Evolutionary conservation across 1,140 invertebrate genomes (phyloP), one percentile per base, ranked within the genome.

Genomic region (Chrysopa pallens): DNA sequence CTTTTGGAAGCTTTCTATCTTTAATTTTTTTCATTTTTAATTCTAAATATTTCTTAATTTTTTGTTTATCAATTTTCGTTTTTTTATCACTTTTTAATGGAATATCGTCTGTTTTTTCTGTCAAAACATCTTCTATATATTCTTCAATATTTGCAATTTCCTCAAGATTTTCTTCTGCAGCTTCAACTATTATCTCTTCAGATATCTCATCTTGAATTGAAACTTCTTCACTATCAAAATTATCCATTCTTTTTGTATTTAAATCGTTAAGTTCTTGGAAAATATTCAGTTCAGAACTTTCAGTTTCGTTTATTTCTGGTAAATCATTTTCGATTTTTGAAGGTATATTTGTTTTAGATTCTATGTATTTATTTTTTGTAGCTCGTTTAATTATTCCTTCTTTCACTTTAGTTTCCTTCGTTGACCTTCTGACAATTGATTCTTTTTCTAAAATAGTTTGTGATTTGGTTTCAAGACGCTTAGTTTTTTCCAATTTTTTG

Each of bases 301-400:
- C 27, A 29, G 9, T 43, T 28, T 23, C 4, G 8, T 29, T 37
- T 39, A 29, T 23, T 35, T 13, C 7, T 12, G 9, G 11, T 6
- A 7, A 9, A 40, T 14, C 27, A 36, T 43, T n/a, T n/a, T n/a
- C n/a, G n/a, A n/a, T n/a, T n/a, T n/a, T 27, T 36, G 27, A 15
- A 8, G 9, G 27, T 5, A 9, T 33, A 29, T n/a, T 7, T 15
- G 9, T 13, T 47, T 17, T 23, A 35, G 13, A 15, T 37, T 8
- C 27, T 6, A 35, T 15, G 6, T 6, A 2, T 13, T 17, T 50
- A n/a, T 57, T 52, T 44, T 54, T 47, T 12, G 35, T 50, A n/a
- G n/a, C 27, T 14, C 8, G 38, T 44, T 50, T 43, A 11, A 17
- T 43, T 45, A 3, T 23, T 3, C 17, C 5, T 23, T 23, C 39